Percentiles rank a stretch among this genome's conserved stretches.
Evolutionary conservation across 2,888 invertebrate species (phyloP).

Genomic region (Sesia bembeciformis): DNA sequence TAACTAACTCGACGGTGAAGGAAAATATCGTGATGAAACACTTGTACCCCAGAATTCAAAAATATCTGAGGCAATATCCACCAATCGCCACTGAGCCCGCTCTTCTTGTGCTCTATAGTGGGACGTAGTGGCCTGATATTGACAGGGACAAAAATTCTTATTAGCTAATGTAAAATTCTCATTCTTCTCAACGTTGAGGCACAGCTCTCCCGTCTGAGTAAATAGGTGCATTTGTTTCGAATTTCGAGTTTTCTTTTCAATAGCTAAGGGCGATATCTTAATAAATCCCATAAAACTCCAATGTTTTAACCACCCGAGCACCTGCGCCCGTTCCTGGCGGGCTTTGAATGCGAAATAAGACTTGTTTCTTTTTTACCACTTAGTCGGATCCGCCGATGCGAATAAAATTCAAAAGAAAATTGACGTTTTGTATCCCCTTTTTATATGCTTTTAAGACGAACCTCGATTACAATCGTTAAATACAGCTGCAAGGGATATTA

Average conservation of each 20-base stretch:
- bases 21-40: no score
- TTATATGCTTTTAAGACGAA: slow-evolving; percentile 20
- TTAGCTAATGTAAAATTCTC: not conserved
- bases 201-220: not conserved
- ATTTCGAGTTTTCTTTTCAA: slow-evolving; percentile 46
- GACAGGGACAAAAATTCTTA: not conserved
- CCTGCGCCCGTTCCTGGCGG: slow-evolving; percentile 57
- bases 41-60: no score
- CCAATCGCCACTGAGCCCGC: no score
- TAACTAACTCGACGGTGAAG: no score
- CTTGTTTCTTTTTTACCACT: slow-evolving; percentile 73
- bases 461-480: slow-evolving; percentile 16
- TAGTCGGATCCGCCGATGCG: slow-evolving; percentile 53
- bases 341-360: slow-evolving; percentile 70
- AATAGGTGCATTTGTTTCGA: slow-evolving; percentile 26
- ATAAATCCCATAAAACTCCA: slow-evolving; percentile 71
- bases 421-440: slow-evolving; percentile 44
- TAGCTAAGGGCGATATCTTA: slow-evolving; percentile 62
- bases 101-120: no score
- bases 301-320: slow-evolving; percentile 65
- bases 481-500: slow-evolving; percentile 1
- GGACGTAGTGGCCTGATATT: no score
- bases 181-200: not conserved
- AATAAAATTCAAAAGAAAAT: slow-evolving; percentile 60
- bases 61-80: no score